These are phyloP conservation scores for Epinephelus moara DNA, from an alignment of 2,113 vertebrate species.

Conservation along the genomic window DNA sequence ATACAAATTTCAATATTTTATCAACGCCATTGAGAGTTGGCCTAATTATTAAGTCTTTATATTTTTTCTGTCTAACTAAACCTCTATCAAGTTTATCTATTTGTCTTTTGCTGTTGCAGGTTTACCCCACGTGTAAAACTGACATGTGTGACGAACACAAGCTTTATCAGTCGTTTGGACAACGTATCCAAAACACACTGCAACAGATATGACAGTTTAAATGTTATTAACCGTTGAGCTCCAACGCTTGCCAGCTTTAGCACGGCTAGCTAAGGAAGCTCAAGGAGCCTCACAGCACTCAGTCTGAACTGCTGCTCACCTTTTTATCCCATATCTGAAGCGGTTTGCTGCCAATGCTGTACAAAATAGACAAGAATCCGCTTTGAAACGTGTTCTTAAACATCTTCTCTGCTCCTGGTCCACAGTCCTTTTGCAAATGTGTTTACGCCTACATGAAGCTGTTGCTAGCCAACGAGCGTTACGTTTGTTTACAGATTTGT, in stretches of 20 bases:
- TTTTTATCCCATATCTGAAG: conserved; percentile 98
- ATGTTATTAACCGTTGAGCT: no score
- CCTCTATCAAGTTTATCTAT: no score
- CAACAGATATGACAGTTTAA: background rate
- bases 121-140: no score
- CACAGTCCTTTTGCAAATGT: background rate
- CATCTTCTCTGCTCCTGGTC: conserved; percentile 77
- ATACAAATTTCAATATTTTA: background rate
- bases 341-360: conserved; percentile 96
- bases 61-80: no score
- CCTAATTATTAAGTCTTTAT: no score
- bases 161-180: no score
- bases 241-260: conserved; percentile 16
- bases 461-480: conserved; percentile 4
- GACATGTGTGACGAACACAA: background rate
- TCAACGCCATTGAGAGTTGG: background rate
- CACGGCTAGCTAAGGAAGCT: conserved; percentile 22
- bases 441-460: background rate
- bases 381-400: conserved; percentile 98
- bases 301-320: conserved; percentile 74
- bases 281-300: background rate
- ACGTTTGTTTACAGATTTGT: conserved; percentile 60
- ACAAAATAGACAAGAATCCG: conserved; percentile 94
- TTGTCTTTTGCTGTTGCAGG: background rate
- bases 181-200: no score